phyloP scores from a whole-genome alignment of 2,888 invertebrate genomes.

The Diadegma fenestrale region DNA sequence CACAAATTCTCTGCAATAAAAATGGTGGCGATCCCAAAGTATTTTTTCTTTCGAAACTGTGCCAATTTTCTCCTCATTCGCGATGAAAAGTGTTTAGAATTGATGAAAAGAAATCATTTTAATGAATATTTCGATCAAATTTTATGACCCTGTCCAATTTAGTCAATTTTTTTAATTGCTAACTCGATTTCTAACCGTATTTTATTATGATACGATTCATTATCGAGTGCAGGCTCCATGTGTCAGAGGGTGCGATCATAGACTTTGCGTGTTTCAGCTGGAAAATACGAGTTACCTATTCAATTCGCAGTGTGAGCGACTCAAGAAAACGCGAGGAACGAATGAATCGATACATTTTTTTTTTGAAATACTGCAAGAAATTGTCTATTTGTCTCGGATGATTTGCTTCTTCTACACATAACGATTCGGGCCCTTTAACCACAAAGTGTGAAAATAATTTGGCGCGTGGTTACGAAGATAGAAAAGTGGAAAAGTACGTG shows the following conservation, averaged over 20 bases:
- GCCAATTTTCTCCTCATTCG: not conserved
- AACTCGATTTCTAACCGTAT: not conserved
- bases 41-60: not conserved
- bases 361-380: too few relatives aligned
- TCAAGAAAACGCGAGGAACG: not conserved
- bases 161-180: not conserved
- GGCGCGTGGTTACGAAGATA: constrained; percentile 4
- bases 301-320: too few relatives aligned
- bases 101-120: not conserved
- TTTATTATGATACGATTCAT: not conserved
- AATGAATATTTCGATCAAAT: not conserved
- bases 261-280: not conserved
- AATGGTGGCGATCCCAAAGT: not conserved
- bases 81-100: not conserved
- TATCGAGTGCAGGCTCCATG: not conserved
- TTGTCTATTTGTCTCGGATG: not conserved
- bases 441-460: constrained; percentile 31
- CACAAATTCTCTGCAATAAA: not conserved
- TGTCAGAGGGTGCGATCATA: not conserved
- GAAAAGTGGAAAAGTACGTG: constrained; percentile 7
- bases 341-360: not conserved
- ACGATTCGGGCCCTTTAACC: constrained; percentile 73
- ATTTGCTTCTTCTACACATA: constrained; percentile 76
- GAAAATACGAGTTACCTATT: not conserved
- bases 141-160: not conserved